Conservation (phyloP, 2,888 invertebrate species). For the Plebejus melissa region DNA sequence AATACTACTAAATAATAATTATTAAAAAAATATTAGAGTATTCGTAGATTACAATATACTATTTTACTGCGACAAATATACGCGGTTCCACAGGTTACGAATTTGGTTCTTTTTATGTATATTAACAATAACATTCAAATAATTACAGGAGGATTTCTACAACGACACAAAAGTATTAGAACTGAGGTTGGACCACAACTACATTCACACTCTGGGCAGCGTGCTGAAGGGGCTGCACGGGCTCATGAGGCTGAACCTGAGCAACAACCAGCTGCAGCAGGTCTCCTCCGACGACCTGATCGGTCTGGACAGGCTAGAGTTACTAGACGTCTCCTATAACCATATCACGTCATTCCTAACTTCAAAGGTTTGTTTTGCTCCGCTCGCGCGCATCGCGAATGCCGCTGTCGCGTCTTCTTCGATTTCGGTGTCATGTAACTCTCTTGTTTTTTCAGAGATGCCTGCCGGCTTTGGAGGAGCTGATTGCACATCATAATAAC, state of each 20-base stretch:
- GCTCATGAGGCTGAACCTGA: conserved; percentile 84
- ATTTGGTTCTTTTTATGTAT: no score
- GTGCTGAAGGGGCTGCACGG: conserved; percentile 87
- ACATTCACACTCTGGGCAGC: conserved; percentile 84
- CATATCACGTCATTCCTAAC: conserved; percentile 87
- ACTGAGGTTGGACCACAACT: conserved; percentile 86
- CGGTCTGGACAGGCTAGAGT: conserved; percentile 85
- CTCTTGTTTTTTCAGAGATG: conserved; percentile 81
- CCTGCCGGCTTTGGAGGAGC: conserved; percentile 86
- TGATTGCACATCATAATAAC: conserved; percentile 88
- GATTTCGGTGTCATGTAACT: conserved; percentile 28
- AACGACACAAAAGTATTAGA: conserved; percentile 86
- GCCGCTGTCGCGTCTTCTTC: conserved; percentile 40
- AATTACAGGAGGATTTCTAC: conserved; percentile 85
- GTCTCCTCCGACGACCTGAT: conserved; percentile 88
- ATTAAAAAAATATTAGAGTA: no score
- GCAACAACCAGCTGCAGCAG: conserved; percentile 85
- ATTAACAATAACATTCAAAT: conserved; percentile 2
- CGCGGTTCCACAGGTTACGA: no score
- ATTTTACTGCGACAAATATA: no score
- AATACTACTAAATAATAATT: no score
- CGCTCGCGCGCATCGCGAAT: conserved; percentile 35
- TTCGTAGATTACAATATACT: no score
- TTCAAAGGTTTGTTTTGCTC: conserved; percentile 81
- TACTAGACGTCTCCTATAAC: conserved; percentile 89